phyloP scores from a whole-genome alignment of 1,140 invertebrate species.

The Drosophila equinoxialis region DNA sequence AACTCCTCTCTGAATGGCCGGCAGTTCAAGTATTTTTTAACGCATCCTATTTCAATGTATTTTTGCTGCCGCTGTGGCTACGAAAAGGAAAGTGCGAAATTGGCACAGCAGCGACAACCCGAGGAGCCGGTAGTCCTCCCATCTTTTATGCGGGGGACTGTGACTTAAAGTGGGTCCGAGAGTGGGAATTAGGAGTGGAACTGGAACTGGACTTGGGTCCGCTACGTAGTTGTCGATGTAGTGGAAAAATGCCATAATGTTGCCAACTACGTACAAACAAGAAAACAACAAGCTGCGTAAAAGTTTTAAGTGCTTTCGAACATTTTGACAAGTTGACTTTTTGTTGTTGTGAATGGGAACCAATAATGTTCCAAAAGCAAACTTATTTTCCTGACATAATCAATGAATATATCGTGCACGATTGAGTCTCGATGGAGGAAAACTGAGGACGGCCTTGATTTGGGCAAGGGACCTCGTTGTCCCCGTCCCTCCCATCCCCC shows the following conservation, averaged over 20 bases:
- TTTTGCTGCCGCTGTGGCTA: conserved; percentile 29
- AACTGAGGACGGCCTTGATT: conserved; percentile 2
- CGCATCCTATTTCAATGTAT: conserved; percentile 34
- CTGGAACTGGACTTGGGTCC: conserved; percentile 3
- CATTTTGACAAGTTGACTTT: conserved; percentile 71
- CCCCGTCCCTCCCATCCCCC: background rate
- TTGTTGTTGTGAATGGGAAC: conserved; percentile 60
- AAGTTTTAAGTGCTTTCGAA: conserved; percentile 73
- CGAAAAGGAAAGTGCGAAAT: conserved; percentile 60
- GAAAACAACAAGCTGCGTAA: conserved; percentile 59
- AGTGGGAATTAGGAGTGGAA: background rate
- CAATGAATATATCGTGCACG: conserved; percentile 53
- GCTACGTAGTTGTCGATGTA: conserved; percentile 41
- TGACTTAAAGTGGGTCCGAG: background rate
- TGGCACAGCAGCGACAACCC: conserved; percentile 38
- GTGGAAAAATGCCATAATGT: conserved; percentile 62
- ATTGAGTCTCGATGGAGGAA: background rate
- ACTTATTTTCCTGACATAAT: conserved; percentile 61
- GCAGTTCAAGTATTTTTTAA: conserved; percentile 33
- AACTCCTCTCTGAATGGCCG: conserved; percentile 22
- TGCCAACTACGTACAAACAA: conserved; percentile 51
- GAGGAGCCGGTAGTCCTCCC: background rate
- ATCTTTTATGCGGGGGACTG: background rate
- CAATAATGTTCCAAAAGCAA: conserved; percentile 61
- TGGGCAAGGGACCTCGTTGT: background rate